Percentiles rank a stretch among this genome's conserved stretches.
Conservation (phyloP, 2,888 invertebrate species). For the Rhyacophila evoluta region DNA sequence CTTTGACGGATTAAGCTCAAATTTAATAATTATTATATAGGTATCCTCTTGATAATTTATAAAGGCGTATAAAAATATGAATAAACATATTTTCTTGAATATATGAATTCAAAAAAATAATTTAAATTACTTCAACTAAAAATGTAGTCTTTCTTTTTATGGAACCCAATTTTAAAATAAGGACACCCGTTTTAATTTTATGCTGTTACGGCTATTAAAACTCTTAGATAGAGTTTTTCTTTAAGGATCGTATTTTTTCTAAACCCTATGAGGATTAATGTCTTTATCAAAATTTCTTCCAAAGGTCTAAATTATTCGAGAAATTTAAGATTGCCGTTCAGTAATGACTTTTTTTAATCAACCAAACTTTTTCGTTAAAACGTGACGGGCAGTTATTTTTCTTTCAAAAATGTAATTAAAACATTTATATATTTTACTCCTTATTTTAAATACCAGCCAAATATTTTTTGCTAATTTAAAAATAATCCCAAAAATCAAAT, state of each 20-base stretch:
- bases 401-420: neutral
- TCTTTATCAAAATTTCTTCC: neutral
- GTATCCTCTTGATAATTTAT: no score
- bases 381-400: constrained; percentile 10
- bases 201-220: neutral
- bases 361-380: constrained; percentile 11
- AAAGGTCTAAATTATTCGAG: neutral
- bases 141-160: no score
- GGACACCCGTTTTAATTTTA: no score
- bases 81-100: no score
- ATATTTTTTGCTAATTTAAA: no score
- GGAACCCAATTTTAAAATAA: no score
- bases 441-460: neutral
- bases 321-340: constrained; percentile 5
- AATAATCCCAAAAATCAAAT: no score
- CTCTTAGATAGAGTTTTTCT: neutral
- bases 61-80: no score
- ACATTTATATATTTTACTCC: neutral
- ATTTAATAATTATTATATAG: no score
- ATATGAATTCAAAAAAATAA: no score
- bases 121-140: no score
- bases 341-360: constrained; percentile 21
- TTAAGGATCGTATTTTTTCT: neutral
- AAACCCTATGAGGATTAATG: constrained; percentile 3
- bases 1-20: no score